These are phyloP conservation scores for Druon quercuslanigerum DNA, from an alignment of 1,140 invertebrate species.

Conservation along the genomic window DNA sequence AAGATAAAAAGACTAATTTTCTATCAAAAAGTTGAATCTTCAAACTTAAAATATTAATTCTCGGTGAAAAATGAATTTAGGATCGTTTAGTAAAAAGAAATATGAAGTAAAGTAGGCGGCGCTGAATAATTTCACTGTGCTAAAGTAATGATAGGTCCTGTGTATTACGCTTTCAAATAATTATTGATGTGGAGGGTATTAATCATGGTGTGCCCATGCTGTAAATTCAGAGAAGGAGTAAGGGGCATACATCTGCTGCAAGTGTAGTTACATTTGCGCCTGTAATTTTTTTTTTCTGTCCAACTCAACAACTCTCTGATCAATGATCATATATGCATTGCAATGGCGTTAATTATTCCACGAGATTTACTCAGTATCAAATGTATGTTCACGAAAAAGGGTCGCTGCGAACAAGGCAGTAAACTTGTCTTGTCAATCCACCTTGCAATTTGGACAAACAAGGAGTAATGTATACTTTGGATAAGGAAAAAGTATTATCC, in stretches of 20 bases:
- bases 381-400: conserved; percentile 20
- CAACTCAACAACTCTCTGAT: conserved; percentile 4
- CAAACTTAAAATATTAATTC: no score
- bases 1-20: no score
- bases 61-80: no score
- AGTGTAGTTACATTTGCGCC: conserved; percentile 26
- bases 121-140: neutral
- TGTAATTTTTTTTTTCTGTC: conserved; percentile 22
- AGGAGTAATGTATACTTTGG: neutral
- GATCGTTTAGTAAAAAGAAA: neutral
- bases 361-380: conserved; percentile 26
- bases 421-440: neutral
- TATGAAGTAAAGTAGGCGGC: conserved; percentile 1
- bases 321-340: conserved; percentile 20
- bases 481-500: no score
- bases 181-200: conserved; percentile 21
- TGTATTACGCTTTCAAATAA: conserved; percentile 4
- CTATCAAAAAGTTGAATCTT: no score
- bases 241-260: conserved; percentile 25
- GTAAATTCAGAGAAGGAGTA: neutral
- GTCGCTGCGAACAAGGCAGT: neutral
- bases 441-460: neutral
- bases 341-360: conserved; percentile 25
- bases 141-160: conserved; percentile 21
- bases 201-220: neutral